Base-by-base conservation (phyloP, 2,113 vertebrate genomes). In the Sterrhoptilus dennistouni region DNA sequence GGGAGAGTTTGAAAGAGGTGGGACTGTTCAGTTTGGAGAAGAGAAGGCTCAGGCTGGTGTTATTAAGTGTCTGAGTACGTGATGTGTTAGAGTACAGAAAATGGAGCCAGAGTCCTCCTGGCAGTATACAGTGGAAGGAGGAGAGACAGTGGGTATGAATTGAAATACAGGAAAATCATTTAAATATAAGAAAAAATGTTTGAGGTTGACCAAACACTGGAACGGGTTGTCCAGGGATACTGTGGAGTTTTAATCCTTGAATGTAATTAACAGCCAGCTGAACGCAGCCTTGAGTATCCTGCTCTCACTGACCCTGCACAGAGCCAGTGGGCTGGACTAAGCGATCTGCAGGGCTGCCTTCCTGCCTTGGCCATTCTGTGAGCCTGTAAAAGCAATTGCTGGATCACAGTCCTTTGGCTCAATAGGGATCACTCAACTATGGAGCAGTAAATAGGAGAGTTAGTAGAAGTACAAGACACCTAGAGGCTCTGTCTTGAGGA, bases 41-140 rank as follows among this genome's bases (percentile, higher is more conserved):
- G 76, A 61, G 53, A 54, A 50, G 52, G 15, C 44, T 29, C 22
- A 50, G 28, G 6, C 2, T 49, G n/a, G 21, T 36, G 2, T 52
- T 54, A 28, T 7, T 19, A 12, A 6, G 14, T 42, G 2, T 38
- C 68, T 56, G 52, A 61, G 15, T 70, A 23, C 0, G 0, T 68
- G 60, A 49, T 60, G 35, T 68, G 40, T 12, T 85, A 31, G 47
- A 47, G 29, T 36, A 56, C 20, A n/a, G 54, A 54, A 36, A 68
- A 42, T 42, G n/a, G 49, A 68, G 53, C 53, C 44, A 31, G 56
- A 17, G 2, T 61, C 6, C 31, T 63, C 19, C 65, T 79, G 61
- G 18, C 44, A 74, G 28, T 17, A 65, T 13, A 28, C 11, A 33
- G 22, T 54, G 45, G 40, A 70, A 75, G 45, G 49, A 64, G 2